These are phyloP conservation scores for Xenopus petersii DNA, from an alignment of 2,797 vertebrate species.

Conservation along the genomic window DNA sequence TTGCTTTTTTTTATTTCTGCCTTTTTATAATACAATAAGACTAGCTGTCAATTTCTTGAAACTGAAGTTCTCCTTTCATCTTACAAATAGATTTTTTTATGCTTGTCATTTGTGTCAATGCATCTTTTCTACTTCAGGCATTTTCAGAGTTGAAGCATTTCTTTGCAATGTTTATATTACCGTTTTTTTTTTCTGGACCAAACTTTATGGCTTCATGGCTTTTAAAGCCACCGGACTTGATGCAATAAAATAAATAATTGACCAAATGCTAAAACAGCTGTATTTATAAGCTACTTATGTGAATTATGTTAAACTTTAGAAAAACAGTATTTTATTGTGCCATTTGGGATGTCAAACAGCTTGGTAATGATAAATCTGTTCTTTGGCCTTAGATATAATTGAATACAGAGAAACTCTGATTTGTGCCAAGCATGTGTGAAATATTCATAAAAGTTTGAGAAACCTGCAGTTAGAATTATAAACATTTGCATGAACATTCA, in stretches of 20 bases:
- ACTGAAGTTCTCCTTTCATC: slow-evolving; percentile 21
- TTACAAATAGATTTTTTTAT: slow-evolving; percentile 31
- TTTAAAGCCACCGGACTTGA: slow-evolving; percentile 17
- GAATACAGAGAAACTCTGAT: background rate
- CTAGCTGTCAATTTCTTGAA: slow-evolving; percentile 28
- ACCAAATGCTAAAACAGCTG: slow-evolving; percentile 32
- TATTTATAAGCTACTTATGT: slow-evolving; percentile 7
- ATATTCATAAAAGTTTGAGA: background rate
- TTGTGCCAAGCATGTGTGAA: background rate
- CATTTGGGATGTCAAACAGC: background rate
- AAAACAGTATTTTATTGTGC: slow-evolving; percentile 4
- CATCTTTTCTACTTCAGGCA: slow-evolving; percentile 10
- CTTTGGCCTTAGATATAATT: background rate
- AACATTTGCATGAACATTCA: background rate
- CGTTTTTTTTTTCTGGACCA: slow-evolving; percentile 12
- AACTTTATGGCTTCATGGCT: slow-evolving; percentile 1
- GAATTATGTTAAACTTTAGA: background rate
- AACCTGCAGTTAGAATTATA: background rate
- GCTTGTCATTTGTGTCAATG: slow-evolving; percentile 27
- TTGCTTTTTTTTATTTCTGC: background rate
- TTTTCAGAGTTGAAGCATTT: slow-evolving; percentile 9
- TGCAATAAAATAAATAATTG: slow-evolving; percentile 22
- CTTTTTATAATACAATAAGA: background rate
- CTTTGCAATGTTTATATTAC: slow-evolving; percentile 28
- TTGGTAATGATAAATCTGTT: slow-evolving; percentile 13